Base-by-base conservation (phyloP, 2,888 invertebrate species). In the Imbricaverruca yamaguchii region DNA sequence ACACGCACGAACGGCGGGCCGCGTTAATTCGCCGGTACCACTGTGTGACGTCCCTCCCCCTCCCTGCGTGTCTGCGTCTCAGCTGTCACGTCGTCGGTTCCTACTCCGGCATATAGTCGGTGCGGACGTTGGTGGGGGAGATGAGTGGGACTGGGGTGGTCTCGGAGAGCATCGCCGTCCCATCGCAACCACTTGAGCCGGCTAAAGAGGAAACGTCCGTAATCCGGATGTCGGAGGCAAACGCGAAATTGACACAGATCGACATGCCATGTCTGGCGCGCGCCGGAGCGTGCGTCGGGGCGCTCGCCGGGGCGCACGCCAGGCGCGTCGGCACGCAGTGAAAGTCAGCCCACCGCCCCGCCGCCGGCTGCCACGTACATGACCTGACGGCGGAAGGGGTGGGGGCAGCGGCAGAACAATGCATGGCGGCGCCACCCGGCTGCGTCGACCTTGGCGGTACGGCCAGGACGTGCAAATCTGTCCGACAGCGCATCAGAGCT, bases 141-240 rank as follows among this genome's bases (percentile, higher is more conserved):
- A 39, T 4, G 39, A 39, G 39, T 39, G 39, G 39, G 39, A 39
- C 39, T 39, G 39, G 39, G 4, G 4, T 39, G 39, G 39, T 39
- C 39, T 39, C 39, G 39, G 39, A 39, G 39, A 1, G 39, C 39
- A 39, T 39, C 8, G 18, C 53, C 21, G 21, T 7, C 11, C 18
- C 55, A 21, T 2, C 53, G 55, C 21, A 12, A 18, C 69, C 69
- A 15, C 69, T 69, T 39, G 39, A 15, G 7, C 69, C 15, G 61
- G 15, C 18, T 74, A 74, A 74, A 55, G 55, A 74, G 74, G 74
- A 74, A 74, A 55, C 74, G 55, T 21, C 39, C 69, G 39, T 69
- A 69, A 69, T 15, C 7, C 25, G 25, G 10, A 13, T 8, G 13
- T 4, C 39, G 39, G 13, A 13, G 13, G 69, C 0, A 13, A 39